Evolutionary conservation across 2,113 vertebrate genomes (phyloP).

Genomic region (Mirza zaza): DNA sequence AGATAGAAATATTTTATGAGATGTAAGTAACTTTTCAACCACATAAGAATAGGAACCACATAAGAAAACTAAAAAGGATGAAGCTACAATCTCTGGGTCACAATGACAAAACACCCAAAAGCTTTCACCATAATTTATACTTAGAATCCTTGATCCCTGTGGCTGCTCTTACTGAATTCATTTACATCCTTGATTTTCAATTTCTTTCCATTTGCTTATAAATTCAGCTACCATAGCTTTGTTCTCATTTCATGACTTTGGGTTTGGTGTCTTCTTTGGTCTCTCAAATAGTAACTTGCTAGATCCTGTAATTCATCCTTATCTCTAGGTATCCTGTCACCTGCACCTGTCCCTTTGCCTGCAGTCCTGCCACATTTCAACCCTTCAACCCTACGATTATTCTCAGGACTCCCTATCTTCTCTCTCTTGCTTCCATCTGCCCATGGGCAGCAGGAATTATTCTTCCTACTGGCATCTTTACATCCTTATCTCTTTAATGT

Average conservation of each 20-base stretch:
- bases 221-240: neutral
- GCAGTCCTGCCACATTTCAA: neutral
- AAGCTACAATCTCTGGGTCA: neutral
- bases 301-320: neutral
- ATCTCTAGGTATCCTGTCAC: neutral
- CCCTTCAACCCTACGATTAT: neutral
- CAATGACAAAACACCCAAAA: neutral
- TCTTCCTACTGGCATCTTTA: neutral
- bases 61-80: neutral
- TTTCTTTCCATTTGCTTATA: neutral
- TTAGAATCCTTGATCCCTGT: neutral
- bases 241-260: neutral
- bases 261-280: neutral
- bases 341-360: neutral
- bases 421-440: neutral
- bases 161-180: neutral
- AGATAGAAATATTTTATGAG: neutral
- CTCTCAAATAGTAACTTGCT: neutral
- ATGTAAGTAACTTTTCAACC: neutral
- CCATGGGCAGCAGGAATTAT: neutral
- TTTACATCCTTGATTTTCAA: slow-evolving; percentile 2
- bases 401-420: neutral
- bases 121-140: neutral
- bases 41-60: neutral
- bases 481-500: neutral